Conservation (phyloP, 2,797 vertebrate species). For the Microctenopoma steveboyesi region DNA sequence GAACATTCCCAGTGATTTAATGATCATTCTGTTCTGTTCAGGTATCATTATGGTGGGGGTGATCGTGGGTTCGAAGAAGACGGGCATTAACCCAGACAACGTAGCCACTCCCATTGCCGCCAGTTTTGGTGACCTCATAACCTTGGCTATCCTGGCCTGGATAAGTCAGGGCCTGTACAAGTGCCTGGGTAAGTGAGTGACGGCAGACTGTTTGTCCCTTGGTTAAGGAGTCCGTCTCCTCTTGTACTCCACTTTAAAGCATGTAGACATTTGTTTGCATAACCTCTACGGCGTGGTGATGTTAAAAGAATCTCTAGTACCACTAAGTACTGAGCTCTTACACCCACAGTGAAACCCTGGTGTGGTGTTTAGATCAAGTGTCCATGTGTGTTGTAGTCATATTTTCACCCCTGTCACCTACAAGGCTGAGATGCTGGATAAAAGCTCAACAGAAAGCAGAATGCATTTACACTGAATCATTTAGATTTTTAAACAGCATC, state of each 20-base stretch:
- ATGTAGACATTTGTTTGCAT: too few species aligned
- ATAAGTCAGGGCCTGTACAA: slow-evolving; percentile 95
- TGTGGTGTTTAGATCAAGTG: too few species aligned
- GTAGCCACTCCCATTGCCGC: slow-evolving; percentile 97
- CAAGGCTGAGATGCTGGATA: too few species aligned
- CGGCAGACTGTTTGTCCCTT: background rate
- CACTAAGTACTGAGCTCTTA: too few species aligned
- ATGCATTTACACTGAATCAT: too few species aligned
- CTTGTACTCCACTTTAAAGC: background rate
- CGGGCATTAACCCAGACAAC: slow-evolving; percentile 96
- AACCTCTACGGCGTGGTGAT: too few species aligned
- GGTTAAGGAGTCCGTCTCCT: background rate
- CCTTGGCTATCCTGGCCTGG: slow-evolving; percentile 95
- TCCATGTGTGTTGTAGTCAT: too few species aligned
- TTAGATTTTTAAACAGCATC: too few species aligned
- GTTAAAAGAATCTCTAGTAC: too few species aligned
- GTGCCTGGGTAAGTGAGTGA: slow-evolving; percentile 89
- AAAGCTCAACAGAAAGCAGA: too few species aligned
- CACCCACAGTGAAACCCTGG: too few species aligned
- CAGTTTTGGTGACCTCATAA: slow-evolving; percentile 97
- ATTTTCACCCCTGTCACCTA: too few species aligned
- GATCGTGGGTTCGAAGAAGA: slow-evolving; percentile 97
- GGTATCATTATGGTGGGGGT: slow-evolving; percentile 98
- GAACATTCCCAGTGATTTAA: background rate
- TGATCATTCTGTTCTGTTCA: slow-evolving; percentile 46